phyloP scores from a whole-genome alignment of 2,888 invertebrate species.

The Eupithecia dodoneata region DNA sequence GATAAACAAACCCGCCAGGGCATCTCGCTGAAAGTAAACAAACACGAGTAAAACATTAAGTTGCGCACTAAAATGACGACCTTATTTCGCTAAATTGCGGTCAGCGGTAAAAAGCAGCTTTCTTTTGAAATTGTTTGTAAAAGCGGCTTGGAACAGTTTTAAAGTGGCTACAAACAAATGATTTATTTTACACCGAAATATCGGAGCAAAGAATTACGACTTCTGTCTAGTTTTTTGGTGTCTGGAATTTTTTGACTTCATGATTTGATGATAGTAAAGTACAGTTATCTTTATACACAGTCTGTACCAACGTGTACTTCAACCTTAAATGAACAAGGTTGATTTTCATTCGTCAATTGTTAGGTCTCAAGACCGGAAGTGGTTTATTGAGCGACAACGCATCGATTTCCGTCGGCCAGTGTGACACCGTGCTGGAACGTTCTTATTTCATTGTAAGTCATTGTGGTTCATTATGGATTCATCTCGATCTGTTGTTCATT shows the following conservation, averaged over 20 bases:
- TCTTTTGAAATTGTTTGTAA: conserved; percentile 25
- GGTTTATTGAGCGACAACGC: conserved; percentile 68
- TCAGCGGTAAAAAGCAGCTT: conserved; percentile 24
- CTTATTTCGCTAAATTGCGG: conserved; percentile 26
- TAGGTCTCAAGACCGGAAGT: conserved; percentile 60
- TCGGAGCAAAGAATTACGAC: neutral
- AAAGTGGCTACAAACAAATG: conserved; percentile 1
- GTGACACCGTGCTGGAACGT: conserved; percentile 49
- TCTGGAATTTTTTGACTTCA: neutral
- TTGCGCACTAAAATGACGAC: conserved; percentile 24
- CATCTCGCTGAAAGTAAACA: neutral
- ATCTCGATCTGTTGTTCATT: neutral
- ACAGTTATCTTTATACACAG: neutral
- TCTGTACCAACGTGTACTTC: neutral
- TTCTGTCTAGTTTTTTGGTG: neutral
- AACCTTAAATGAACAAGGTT: conserved; percentile 37
- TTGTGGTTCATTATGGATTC: conserved; percentile 27
- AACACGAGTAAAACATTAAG: conserved; percentile 24
- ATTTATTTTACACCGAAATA: conserved; percentile 5
- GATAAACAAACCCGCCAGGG: neutral
- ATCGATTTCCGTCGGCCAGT: conserved; percentile 72
- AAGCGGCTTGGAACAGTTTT: conserved; percentile 5
- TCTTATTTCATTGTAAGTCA: conserved; percentile 46
- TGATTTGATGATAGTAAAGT: neutral
- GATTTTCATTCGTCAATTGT: conserved; percentile 32